These are phyloP conservation scores for Cyprinodon brontotheroides DNA, from an alignment of 2,113 vertebrate genomes.

Conservation along the genomic window DNA sequence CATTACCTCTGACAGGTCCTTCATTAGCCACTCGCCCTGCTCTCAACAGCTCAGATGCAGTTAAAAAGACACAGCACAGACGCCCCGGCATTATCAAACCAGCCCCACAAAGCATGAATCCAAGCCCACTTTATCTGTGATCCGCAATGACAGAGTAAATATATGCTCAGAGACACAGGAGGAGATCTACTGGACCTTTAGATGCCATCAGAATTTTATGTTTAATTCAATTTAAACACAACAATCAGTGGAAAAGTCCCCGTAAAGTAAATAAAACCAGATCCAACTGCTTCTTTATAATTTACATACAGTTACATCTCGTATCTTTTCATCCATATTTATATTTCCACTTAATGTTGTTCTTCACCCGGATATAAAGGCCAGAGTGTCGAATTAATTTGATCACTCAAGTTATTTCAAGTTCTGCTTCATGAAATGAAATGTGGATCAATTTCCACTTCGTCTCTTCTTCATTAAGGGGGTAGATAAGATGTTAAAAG, in stretches of 20 bases:
- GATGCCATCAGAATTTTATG: background rate
- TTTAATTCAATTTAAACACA: background rate
- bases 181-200: background rate
- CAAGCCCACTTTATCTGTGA: background rate
- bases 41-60: slow-evolving; percentile 71
- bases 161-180: background rate
- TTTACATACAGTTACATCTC: background rate
- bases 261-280: background rate
- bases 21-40: slow-evolving; percentile 79
- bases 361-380: slow-evolving; percentile 28
- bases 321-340: background rate
- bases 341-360: slow-evolving; percentile 18
- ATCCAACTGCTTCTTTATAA: background rate
- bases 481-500: slow-evolving; percentile 10
- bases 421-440: slow-evolving; percentile 15
- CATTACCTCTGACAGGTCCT: slow-evolving; percentile 82
- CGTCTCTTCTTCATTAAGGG: background rate
- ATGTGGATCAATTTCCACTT: background rate
- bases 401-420: slow-evolving; percentile 27
- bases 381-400: slow-evolving; percentile 24
- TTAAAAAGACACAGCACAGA: slow-evolving; percentile 69
- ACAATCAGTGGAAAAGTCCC: background rate
- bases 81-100: slow-evolving; percentile 19
- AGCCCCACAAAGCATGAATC: slow-evolving; percentile 12
- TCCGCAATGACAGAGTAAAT: background rate